Evolutionary conservation across 2,888 invertebrate species (phyloP).

Genomic region (Dorcus hopei): DNA sequence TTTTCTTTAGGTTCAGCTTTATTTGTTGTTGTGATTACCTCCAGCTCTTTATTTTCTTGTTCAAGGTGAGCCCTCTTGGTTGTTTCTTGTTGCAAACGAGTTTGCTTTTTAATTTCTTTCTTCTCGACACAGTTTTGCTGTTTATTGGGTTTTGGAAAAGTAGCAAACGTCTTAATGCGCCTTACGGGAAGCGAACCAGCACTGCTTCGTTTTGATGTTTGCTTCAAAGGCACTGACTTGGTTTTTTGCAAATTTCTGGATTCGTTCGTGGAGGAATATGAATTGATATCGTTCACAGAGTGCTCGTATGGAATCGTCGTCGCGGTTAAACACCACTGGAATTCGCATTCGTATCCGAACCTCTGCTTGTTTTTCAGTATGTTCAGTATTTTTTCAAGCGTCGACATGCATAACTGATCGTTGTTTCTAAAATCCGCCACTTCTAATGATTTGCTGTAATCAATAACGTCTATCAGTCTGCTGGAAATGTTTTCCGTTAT

Average conservation of each 20-base stretch:
- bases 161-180: slow-evolving; percentile 29
- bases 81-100: slow-evolving; percentile 61
- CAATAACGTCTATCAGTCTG: slow-evolving; percentile 58
- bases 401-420: slow-evolving; percentile 33
- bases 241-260: slow-evolving; percentile 31
- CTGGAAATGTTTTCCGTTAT: slow-evolving; percentile 61
- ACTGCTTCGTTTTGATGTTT: slow-evolving; percentile 19
- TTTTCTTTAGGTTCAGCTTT: slow-evolving; percentile 51
- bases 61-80: slow-evolving; percentile 61
- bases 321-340: slow-evolving; percentile 42
- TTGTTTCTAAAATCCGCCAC: slow-evolving; percentile 69
- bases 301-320: slow-evolving; percentile 33
- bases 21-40: slow-evolving; percentile 35
- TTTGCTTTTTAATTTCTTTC: slow-evolving; percentile 28
- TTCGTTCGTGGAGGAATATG: slow-evolving; percentile 4
- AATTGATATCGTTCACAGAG: slow-evolving; percentile 17
- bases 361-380: slow-evolving; percentile 39
- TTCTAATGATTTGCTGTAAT: slow-evolving; percentile 63
- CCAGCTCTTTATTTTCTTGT: slow-evolving; percentile 58
- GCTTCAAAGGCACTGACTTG: slow-evolving; percentile 34
- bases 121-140: slow-evolving; percentile 1
- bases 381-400: slow-evolving; percentile 40
- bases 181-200: slow-evolving; percentile 24
- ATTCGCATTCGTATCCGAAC: slow-evolving; percentile 37
- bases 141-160: slow-evolving; percentile 15